Conservation (phyloP, 2,797 vertebrate genomes). For the Ptychadena robeensis region DNA sequence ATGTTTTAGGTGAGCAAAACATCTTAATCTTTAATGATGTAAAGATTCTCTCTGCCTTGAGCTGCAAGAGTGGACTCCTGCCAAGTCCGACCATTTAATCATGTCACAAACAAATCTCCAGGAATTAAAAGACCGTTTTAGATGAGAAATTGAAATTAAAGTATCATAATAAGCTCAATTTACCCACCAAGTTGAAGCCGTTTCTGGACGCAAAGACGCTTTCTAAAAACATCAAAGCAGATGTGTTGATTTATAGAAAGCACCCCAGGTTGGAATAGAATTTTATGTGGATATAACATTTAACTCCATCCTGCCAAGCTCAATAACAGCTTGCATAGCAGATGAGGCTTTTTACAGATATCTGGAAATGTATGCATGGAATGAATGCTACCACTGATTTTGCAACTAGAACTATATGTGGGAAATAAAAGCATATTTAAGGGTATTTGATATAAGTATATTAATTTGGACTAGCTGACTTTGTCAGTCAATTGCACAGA, state of each 20-base stretch:
- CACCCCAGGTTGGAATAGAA: background rate
- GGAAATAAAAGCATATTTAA: background rate
- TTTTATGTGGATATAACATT: conserved; percentile 4
- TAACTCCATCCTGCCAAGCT: background rate
- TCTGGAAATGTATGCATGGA: too few species aligned
- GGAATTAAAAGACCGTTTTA: conserved; percentile 61
- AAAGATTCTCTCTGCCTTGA: conserved; percentile 56
- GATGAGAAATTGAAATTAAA: conserved; percentile 60
- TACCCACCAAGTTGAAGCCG: conserved; percentile 46
- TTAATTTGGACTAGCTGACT: too few species aligned
- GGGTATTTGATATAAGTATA: too few species aligned
- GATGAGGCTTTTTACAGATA: background rate
- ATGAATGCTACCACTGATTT: too few species aligned
- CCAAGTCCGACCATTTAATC: conserved; percentile 61
- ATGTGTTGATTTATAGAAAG: conserved; percentile 40
- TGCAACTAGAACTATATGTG: background rate
- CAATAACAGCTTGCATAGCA: background rate
- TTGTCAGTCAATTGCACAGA: too few species aligned
- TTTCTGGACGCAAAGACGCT: conserved; percentile 11
- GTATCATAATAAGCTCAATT: conserved; percentile 59
- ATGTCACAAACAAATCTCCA: conserved; percentile 61
- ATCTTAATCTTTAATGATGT: conserved; percentile 63
- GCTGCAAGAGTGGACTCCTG: conserved; percentile 41
- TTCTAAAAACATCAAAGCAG: conserved; percentile 35
- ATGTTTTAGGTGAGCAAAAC: conserved; percentile 62